Evolutionary conservation across 2,888 invertebrate genomes (phyloP), one percentile per base, ranked within the genome.

Genomic region (Corythucha ciliata): DNA sequence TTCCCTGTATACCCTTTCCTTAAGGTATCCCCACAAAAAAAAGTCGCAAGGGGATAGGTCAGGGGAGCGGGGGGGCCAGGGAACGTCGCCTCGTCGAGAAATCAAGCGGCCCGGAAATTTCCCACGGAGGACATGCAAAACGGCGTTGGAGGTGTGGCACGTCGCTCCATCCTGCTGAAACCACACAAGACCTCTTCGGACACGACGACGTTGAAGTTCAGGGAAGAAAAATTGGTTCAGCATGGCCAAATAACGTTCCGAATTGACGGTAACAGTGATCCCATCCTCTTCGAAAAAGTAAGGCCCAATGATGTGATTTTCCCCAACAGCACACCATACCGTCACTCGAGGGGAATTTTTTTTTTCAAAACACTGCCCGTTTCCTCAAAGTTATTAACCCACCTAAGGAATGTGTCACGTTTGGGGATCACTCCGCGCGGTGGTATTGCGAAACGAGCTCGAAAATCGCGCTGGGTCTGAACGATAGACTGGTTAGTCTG

Each of bases 81-180:
- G 26, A 10, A 48, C 27, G 40, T 48, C 25, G 27, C 48, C 48
- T 2, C 18, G 40, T n/a, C 48, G 2, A 41, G 39, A 21, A 39
- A 48, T 44, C 20, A 44, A 18, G 25, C 26, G 42, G 20, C 42
- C 42, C 27, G 8, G 8, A 20, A 40, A 40, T 14, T 40, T 40
- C 22, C 22, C 5, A 25, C 8, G 40, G 22, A n/a, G 24, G 41
- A 41, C n/a, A 32, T 10, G 18, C 42, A 42, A 20, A 27, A 29
- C 20, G 37, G 14, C 48, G 16, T 34, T 36, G 12, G 20, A 3
- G 3, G 25, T 37, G n/a, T 39, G 48, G 16, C 37, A 48, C 26
- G 26, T 4, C 18, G 27, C 45, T 44, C 45, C 39, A 39, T 48
- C 39, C 25, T 48, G 48, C 25, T 48, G 48, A 37, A 48, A 39